Evolutionary conservation across 2,888 invertebrate species (phyloP), one percentile per base, ranked within the genome.

Genomic region (Rotaria sp.): DNA sequence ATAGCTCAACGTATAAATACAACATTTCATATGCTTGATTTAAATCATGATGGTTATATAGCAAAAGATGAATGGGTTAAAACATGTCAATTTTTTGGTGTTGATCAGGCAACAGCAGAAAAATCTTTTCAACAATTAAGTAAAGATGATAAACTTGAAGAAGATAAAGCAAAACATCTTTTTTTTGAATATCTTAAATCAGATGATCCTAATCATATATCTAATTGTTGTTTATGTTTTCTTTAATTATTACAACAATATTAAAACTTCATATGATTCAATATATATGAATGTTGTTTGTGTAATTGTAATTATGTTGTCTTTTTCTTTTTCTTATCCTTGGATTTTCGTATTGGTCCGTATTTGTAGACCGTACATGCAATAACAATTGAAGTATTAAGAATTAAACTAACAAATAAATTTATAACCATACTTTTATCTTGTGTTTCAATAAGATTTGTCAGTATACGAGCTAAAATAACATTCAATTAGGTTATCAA

Each of bases 211-310:
- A 45, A 80, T 80, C 80, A 80, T 80, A 41, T 80, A 26, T 80
- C 80, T 13, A 80, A 80, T 80, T 80, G 80, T 80, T 80, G 80
- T 80, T n/a, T 80, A 80, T 80, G 80, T n/a, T 80, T 80, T 80
- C 45, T 80, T 26, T 80, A 80, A 80, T 35, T 50, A 50, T 18
- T 13, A 50, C 18, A 13, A 50, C 3, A n/a, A 4, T 18, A 50
- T 50, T 50, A 50, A 15, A 50, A 50, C 50, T 50, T 50, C 10
- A 45, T 15, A 2, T 18, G 18, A 50, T 50, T 50, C 50, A 15
- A 15, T 3, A 26, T 35, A n/a, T 67, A 67, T 21, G 0, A 0
- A n/a, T 30, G 35, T 35, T 67, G 30, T 15, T 67, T 21, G 21
- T 67, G 21, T 38, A 21, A 10, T 35, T 67, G 67, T 67, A 21